Evolutionary conservation across 2,888 invertebrate species (phyloP), one percentile per base, ranked within the genome.

Genomic region (Drosophila melanosoma): DNA sequence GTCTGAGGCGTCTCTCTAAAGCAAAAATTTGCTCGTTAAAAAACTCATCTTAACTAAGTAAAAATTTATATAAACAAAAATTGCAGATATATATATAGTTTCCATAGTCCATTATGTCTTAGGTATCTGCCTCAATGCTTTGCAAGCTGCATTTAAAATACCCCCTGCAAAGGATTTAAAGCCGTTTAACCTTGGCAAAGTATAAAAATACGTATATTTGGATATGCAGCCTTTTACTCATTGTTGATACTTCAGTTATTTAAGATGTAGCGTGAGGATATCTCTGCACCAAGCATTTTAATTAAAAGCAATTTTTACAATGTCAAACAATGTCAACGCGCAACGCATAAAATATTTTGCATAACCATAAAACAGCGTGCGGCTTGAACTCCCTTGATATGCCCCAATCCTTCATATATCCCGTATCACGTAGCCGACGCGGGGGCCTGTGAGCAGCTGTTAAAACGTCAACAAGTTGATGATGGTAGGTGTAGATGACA

Each of bases 391-490:
- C 45, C 23, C 45, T 4, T 45, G 8, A 23, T 8, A 15, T 23
- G 45, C 8, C 4, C 45, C 23, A 45, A 23, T 45, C 45, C 45
- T 23, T 45, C 4, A n/a, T 5, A n/a, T 5, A 36, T 51, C 26
- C 20, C 40, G 12, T 48, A 64, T 53, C 48, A 68, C 53, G 76
- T 68, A 68, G 52, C 2, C 72, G 63, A 49, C 36, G 59, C 52
- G 56, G 69, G 66, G 66, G 42, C 52, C 51, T 73, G 40, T 35
- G 52, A 52, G 45, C 57, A 52, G 73, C 53, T 62, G 82, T 60
- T 74, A 53, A 83, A 76, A 82, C 88, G 87, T 86, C 90, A 90
- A 90, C 89, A 88, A 83, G 90, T 86, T 76, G 78, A 83, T 78
- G 83, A 83, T 73, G 83, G 85, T 68, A 79, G 77, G 74, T 83